Evolutionary conservation across 1,140 invertebrate genomes (phyloP), one percentile per base, ranked within the genome.

Genomic region (Cyclina sinensis): DNA sequence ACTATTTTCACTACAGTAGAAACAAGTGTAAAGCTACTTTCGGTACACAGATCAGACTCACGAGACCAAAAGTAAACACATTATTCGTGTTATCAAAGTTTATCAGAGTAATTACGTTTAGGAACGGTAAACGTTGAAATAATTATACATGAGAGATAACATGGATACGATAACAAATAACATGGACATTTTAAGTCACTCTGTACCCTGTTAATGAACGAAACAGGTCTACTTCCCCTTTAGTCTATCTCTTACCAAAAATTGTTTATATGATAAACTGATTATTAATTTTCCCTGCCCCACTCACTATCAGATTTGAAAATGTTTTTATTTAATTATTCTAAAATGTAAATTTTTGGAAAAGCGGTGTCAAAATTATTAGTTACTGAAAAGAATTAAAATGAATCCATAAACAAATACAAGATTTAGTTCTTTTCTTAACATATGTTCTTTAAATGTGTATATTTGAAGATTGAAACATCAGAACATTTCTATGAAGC

Each of bases 61-160:
- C 65, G 65, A 35, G 65, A 70, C 27, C 9, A 37, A 27, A 37
- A 27, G 32, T 37, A 35, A 70, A 65, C 59, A 65, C 27, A 65
- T 30, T 30, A 4, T 30, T 65, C 59, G 30, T 30, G 18, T 70
- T 70, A 70, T 70, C 65, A 37, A 24, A 70, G 32, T 35, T 70
- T 70, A 70, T 70, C 65, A 4, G 65, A 7, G 35, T 70, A 70
- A 37, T 35, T 70, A 70, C 35, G 65, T 37, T 70, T 30, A n/a
- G 12, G 27, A 1, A 37, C 11, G 32, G 65, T 9, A 4, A 18
- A 62, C 24, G 3, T 62, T 62, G 14, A 24, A 27, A 54, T 54
- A 54, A 54, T 54, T 54, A 54, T 54, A 62, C 24, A 27, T 62
- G 24, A 1, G 7, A 7, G 57, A 62, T 62, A 62, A 24, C n/a